phyloP scores from a whole-genome alignment of 2,797 vertebrate species.

The Sebastes oblongus region DNA sequence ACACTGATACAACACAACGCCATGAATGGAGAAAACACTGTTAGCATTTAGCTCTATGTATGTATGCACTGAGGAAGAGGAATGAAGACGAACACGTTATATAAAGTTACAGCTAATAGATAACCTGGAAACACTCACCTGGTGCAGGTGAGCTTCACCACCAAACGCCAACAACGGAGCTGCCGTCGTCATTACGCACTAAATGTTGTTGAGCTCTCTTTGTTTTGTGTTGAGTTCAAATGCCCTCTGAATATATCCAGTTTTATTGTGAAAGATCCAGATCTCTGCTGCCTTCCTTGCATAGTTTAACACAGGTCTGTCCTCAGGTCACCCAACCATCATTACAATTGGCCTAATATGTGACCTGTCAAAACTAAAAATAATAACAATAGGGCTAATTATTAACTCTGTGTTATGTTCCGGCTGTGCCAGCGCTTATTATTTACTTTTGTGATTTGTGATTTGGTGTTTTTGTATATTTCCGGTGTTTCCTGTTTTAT shows the following conservation, averaged over 20 bases:
- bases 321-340: not conserved
- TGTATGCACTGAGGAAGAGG: not conserved
- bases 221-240: not conserved
- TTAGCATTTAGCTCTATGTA: too few relatives aligned
- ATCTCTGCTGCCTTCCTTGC: not conserved
- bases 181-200: not conserved
- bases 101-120: too few relatives aligned
- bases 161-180: not conserved
- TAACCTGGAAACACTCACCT: not conserved
- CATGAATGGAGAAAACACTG: not conserved
- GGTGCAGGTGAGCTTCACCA: not conserved
- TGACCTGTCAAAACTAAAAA: too few relatives aligned
- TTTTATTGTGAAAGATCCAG: not conserved
- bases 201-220: not conserved
- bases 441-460: too few relatives aligned
- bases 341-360: too few relatives aligned
- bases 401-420: too few relatives aligned
- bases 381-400: too few relatives aligned
- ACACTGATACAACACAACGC: too few relatives aligned
- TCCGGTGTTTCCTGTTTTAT: too few relatives aligned
- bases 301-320: not conserved
- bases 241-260: not conserved
- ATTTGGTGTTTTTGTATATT: too few relatives aligned
- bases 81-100: not conserved
- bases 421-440: too few relatives aligned